Base-by-base conservation (phyloP, 64 coral and sea anemone species). In the Stichodactyla mertensii region DNA sequence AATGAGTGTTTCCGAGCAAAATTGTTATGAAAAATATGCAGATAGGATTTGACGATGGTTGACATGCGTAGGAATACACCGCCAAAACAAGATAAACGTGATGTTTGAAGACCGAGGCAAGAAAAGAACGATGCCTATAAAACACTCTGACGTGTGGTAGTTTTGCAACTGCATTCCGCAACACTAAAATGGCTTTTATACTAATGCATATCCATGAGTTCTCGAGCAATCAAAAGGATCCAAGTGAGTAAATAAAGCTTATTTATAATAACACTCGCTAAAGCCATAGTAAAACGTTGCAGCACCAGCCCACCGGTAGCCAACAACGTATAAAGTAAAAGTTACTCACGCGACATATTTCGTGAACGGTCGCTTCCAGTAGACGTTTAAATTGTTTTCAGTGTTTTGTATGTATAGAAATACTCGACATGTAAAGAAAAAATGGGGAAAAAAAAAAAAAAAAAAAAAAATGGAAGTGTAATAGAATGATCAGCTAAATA, bases 11-110 rank as follows among this genome's bases (percentile, higher is more conserved):
- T 26, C 20, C 22, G 14, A 74, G 22, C 8, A 74, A 74, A 74
- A 74, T 11, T 66, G 62, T 74, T 74, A 74, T 74, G 24, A 74
- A 74, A 74, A 74, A 74, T 74, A 74, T 74, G 69, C 69, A 74
- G 24, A 74, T 74, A 74, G 5, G 10, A 74, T 27, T 19, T 28
- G 69, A 74, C 10, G 69, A 74, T 74, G 69, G 19, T n/a, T 31
- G 69, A 27, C 69, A 36, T 74, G 69, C 24, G 24, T 74, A 31
- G 23, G 22, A 74, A 74, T 31, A 31, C 24, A 74, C 24, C 24
- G 12, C n/a, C 69, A 74, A 23, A n/a, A 66, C 36, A 66, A 6
- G 62, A 66, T 66, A 66, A n/a, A 66, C 22, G 62, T 66, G 62
- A n/a, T 22, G 5, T 66, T 66, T 66, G 19, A 66, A 61, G 59